phyloP scores from a whole-genome alignment of 2,797 vertebrate species.

The Anguilla pacifica region DNA sequence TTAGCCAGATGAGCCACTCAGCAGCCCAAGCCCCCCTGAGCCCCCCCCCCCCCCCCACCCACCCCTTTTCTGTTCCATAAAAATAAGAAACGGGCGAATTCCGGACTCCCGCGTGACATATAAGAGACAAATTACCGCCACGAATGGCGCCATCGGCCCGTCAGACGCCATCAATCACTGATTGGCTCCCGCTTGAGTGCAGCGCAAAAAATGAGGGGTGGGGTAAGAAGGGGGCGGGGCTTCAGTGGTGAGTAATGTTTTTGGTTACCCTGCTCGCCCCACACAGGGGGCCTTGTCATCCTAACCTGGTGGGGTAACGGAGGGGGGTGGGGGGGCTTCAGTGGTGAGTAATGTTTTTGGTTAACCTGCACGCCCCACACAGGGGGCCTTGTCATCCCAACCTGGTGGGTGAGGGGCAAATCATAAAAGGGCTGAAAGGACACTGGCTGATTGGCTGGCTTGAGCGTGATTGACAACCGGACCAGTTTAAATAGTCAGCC shows the following conservation, averaged over 20 bases:
- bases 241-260: background rate
- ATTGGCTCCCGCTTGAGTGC: background rate
- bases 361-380: background rate
- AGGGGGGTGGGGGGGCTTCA: background rate
- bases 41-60: background rate
- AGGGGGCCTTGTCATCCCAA: background rate
- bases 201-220: background rate
- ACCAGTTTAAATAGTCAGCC: constrained; percentile 17
- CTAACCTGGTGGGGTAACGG: background rate
- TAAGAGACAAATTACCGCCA: background rate
- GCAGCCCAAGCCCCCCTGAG: too few relatives aligned
- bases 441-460: background rate
- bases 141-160: background rate
- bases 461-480: background rate
- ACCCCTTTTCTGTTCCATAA: background rate
- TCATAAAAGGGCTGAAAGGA: too few relatives aligned
- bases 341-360: constrained; percentile 8
- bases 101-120: background rate
- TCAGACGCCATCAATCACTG: background rate
- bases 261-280: background rate
- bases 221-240: background rate
- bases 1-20: background rate
- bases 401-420: too few relatives aligned
- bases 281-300: background rate
- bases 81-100: constrained; percentile 2